A percentile compares a stretch with the other conserved stretches of the same genome.
Conservation (phyloP, 2,797 vertebrate genomes). For the Myotis vivesi region DNA sequence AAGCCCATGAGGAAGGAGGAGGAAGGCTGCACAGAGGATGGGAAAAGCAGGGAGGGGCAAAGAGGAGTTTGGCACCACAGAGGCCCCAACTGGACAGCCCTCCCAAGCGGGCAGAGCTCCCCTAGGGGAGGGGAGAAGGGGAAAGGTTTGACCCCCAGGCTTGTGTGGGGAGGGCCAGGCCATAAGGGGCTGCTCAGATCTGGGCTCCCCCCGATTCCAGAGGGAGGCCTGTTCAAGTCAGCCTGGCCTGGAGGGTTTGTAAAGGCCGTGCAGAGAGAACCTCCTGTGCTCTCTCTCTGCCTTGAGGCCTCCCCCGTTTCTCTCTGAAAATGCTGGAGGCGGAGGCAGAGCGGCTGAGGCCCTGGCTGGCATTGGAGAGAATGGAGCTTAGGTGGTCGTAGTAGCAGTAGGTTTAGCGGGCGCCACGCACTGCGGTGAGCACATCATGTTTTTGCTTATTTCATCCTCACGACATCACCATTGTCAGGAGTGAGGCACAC, state of each 20-base stretch:
- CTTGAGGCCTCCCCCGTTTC: background rate
- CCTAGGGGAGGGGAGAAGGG: background rate
- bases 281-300: background rate
- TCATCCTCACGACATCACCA: rapidly evolving
- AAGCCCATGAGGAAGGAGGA: too few species aligned
- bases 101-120: background rate
- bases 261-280: background rate
- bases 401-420: background rate
- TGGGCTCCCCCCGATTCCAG: background rate
- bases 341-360: background rate
- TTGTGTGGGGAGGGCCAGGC: background rate
- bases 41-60: background rate
- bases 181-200: background rate
- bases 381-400: background rate
- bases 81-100: background rate
- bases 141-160: background rate
- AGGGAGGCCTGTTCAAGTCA: background rate
- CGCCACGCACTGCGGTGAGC: rapidly evolving
- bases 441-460: background rate
- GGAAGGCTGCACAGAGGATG: background rate
- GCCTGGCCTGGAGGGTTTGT: background rate
- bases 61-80: background rate
- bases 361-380: background rate
- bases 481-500: background rate
- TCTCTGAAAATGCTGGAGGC: background rate